Conservation (phyloP, 2,888 invertebrate species). For the Spisula subtruncata region DNA sequence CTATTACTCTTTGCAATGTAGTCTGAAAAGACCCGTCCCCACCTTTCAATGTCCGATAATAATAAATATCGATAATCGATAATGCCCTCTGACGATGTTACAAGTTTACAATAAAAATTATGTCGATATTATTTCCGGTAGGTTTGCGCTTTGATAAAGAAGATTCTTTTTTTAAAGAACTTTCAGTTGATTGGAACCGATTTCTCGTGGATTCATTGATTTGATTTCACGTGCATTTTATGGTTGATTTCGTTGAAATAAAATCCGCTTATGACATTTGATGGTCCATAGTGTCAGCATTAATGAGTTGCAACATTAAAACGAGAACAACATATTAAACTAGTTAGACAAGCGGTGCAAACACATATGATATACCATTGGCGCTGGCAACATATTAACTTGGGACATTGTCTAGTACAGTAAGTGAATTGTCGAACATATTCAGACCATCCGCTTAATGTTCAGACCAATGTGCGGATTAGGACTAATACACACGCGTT, state of each 20-base stretch:
- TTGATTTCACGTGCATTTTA: not conserved
- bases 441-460: no score
- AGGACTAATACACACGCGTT: no score
- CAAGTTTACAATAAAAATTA: slow-evolving; percentile 3
- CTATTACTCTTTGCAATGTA: not conserved
- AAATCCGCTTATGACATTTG: not conserved
- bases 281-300: not conserved
- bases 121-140: slow-evolving; percentile 20
- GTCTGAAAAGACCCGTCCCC: not conserved
- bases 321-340: not conserved
- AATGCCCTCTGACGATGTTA: not conserved
- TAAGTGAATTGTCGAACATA: no score
- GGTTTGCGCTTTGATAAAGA: not conserved
- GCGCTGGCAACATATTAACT: not conserved
- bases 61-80: slow-evolving; percentile 23
- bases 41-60: not conserved
- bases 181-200: not conserved
- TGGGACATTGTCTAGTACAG: no score
- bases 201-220: not conserved
- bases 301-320: not conserved
- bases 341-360: not conserved
- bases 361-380: not conserved
- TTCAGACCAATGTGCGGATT: no score
- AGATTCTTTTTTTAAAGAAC: not conserved
- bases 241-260: not conserved